Conservation (phyloP, 2,888 invertebrate species). For the Clistopyga incitator region DNA sequence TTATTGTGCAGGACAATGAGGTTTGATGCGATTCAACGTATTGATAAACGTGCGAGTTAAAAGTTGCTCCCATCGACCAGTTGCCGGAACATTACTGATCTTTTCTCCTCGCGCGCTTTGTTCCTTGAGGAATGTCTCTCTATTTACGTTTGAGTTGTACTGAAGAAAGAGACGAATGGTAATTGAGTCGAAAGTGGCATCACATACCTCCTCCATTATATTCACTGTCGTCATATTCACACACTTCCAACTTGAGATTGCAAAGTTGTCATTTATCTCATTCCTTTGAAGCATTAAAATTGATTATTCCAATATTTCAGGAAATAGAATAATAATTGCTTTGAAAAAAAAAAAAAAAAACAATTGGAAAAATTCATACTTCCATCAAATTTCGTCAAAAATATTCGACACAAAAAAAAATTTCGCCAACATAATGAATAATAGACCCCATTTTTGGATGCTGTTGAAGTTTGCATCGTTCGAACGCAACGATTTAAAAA, state of each 20-base stretch:
- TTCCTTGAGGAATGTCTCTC: constrained; percentile 11
- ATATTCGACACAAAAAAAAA: too few relatives aligned
- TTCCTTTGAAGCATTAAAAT: not conserved
- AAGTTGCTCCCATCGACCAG: not conserved
- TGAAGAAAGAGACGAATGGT: not conserved
- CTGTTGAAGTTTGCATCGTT: too few relatives aligned
- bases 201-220: constrained; percentile 11
- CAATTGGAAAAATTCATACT: too few relatives aligned
- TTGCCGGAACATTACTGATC: not conserved
- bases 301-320: too few relatives aligned
- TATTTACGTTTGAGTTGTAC: constrained; percentile 12
- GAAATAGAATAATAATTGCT: too few relatives aligned
- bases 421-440: too few relatives aligned
- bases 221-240: constrained; percentile 2
- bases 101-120: not conserved
- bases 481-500: too few relatives aligned
- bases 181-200: constrained; percentile 35
- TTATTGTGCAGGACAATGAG: not conserved
- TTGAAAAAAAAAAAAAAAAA: too few relatives aligned
- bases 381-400: too few relatives aligned
- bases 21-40: not conserved
- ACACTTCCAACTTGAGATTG: not conserved
- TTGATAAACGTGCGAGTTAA: not conserved
- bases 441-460: too few relatives aligned
- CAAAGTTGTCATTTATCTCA: not conserved